Evolutionary conservation across 2,888 invertebrate species (phyloP), one percentile per base, ranked within the genome.

Genomic region (Bimastos eiseni): DNA sequence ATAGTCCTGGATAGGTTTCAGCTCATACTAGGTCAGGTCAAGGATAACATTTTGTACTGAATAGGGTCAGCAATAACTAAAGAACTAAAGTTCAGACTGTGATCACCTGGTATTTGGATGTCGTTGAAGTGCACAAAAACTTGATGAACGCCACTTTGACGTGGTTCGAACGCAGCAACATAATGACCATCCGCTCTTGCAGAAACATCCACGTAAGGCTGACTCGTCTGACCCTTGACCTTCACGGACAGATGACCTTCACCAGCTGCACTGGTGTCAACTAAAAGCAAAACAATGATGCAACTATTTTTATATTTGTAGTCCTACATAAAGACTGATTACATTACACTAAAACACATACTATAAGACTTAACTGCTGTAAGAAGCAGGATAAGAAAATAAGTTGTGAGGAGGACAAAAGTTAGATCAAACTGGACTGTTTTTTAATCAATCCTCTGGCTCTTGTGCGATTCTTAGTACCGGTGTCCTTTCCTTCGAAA

Each of bases 41-140:
- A n/a, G n/a, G n/a, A n/a, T n/a, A n/a, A n/a, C n/a, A n/a, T n/a
- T n/a, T n/a, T n/a, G n/a, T n/a, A 70, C 4, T 70, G n/a, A n/a
- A n/a, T n/a, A 70, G 84, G 37, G 19, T 36, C 6, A 86, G 34
- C 36, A 86, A 34, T 37, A 34, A 86, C 21, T 36, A 36, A 34
- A 86, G 86, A 34, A 86, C 21, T 36, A 36, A 34, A 86, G 86
- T 21, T 37, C 24, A 34, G n/a, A 86, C 36, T 86, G n/a, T n/a
- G 21, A 86, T 88, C 41, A 90, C 95, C 96, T 92, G 96, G 95
- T 90, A 96, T 95, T 91, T 95, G 95, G 91, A 95, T 95, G 34
- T 95, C 95, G 93, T 96, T 96, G 95, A 96, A 96, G 30, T 97
- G 97, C 92, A 98, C 97, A 92, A 97, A 96, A 70, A 98, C 97